Evolutionary conservation across 92 coral and sea anemone genomes (phyloP), one percentile per base, ranked within the genome.

Genomic region (Diadumene lineata): DNA sequence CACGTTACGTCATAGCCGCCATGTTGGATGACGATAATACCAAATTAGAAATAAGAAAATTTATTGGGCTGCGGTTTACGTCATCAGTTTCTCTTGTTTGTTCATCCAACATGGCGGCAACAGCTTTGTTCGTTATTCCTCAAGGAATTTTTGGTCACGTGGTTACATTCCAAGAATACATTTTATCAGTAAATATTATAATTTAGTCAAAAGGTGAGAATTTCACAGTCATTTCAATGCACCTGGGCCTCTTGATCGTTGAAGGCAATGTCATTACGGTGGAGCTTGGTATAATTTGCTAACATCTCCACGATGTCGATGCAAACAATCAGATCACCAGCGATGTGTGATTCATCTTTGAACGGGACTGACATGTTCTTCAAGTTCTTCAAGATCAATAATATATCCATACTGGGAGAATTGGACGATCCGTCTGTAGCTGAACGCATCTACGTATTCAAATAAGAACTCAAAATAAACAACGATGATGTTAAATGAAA

Each of bases 191-290:
- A 2, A 53, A 2, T 16, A 53, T 16, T 46, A 46, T 46, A 46
- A n/a, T n/a, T n/a, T n/a, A n/a, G n/a, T n/a, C n/a, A n/a, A n/a
- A n/a, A n/a, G n/a, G n/a, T n/a, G n/a, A 46, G 53, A 16, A 46
- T 9, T 16, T 46, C 9, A 46, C 9, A 46, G 25, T 22, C 7
- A 28, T 18, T 34, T 17, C n/a, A 17, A 19, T 43, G 0, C 60
- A 87, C 92, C 87, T 74, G 56, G 4, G 74, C 82, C 62, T 87
- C 92, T 0, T 46, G 66, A 0, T 56, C 68, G 50, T 69, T 79
- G 79, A 71, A 70, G 1, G 84, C 92, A 2, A 17, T 55, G 23
- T 79, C 79, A 1, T 83, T 38, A 2, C 79, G 85, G n/a, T 83
- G 46, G 30, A 43, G 33, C 50, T 53, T 64, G 0, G 82, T 68